phyloP scores from a whole-genome alignment of 2,888 invertebrate species.

The Spisula subtruncata region DNA sequence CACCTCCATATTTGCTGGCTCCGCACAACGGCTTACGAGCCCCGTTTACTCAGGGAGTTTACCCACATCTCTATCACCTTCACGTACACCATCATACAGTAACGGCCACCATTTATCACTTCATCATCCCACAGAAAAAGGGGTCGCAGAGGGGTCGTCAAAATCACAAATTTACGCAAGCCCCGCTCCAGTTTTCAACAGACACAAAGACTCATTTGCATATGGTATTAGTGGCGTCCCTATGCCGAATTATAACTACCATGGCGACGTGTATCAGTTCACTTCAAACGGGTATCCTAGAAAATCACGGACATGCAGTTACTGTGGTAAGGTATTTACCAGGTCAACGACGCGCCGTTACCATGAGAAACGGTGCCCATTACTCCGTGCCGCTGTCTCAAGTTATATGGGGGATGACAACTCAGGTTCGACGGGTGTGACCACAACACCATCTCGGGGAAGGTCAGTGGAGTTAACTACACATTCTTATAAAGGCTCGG shows the following conservation, averaged over 20 bases:
- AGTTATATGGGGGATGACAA: constrained; percentile 78
- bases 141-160: constrained; percentile 44
- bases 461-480: constrained; percentile 62
- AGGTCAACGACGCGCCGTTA: constrained; percentile 85
- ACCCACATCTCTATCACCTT: constrained; percentile 63
- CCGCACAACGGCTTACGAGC: constrained; percentile 62
- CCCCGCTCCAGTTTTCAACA: constrained; percentile 69
- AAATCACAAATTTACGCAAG: constrained; percentile 68
- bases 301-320: constrained; percentile 84
- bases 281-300: constrained; percentile 84
- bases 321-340: constrained; percentile 84
- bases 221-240: constrained; percentile 84
- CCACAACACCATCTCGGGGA: constrained; percentile 58
- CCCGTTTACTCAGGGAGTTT: constrained; percentile 71
- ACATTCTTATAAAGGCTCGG: constrained; percentile 66
- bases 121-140: constrained; percentile 52
- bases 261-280: constrained; percentile 83
- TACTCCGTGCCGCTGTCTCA: constrained; percentile 81
- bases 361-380: constrained; percentile 84
- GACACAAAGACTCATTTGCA: constrained; percentile 79
- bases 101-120: constrained; percentile 68
- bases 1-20: constrained; percentile 65
- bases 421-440: constrained; percentile 60
- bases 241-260: constrained; percentile 83
- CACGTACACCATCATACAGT: constrained; percentile 68